Base-by-base conservation (phyloP, 2,888 invertebrate genomes). In the Dicyrtoma fusca region DNA sequence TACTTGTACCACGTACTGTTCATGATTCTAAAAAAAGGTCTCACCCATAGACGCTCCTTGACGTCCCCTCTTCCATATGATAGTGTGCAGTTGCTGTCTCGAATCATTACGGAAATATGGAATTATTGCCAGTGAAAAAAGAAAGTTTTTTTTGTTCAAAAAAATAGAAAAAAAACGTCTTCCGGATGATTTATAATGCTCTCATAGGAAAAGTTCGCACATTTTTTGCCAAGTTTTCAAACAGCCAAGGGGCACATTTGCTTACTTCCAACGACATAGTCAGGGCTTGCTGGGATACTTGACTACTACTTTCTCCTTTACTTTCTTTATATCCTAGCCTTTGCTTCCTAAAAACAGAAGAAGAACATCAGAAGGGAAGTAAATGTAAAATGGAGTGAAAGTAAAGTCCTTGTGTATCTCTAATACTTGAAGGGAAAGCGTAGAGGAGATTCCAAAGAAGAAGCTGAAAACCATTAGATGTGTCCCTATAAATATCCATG, bases 101-200 rank as follows among this genome's bases (percentile, higher is more conserved):
- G 51, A 70, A 61, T 70, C 70, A 70, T 70, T 70, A 70, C 70
- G 62, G 62, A 70, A 70, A 70, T 70, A 70, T 70, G 70, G 70
- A 70, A 70, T 70, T 70, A 70, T 70, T 51, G 70, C 51, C 14
- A 42, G 26, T 10, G 45, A 69, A 59, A 69, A 69, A 49, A 53
- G 53, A 66, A 66, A 44, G 44, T 63, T 63, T 63, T 64, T 62
- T 64, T 64, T 25, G 14, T 23, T 21, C 21, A 45, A n/a, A 68
- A 17, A 26, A 19, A 19, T 19, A 63, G 47, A 23, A 26, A 68
- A 59, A 45, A 59, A 59, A 51, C 34, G 51, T 61, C n/a, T 69
- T 63, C 42, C 26, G 42, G 42, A 70, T 70, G 70, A 70, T 70
- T 70, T 70, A 70, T 70, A 70, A 62, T 70, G 61, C 70, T 62